Evolutionary conservation across 92 coral and sea anemone species (phyloP).

Genomic region (Nematostella vectensis): DNA sequence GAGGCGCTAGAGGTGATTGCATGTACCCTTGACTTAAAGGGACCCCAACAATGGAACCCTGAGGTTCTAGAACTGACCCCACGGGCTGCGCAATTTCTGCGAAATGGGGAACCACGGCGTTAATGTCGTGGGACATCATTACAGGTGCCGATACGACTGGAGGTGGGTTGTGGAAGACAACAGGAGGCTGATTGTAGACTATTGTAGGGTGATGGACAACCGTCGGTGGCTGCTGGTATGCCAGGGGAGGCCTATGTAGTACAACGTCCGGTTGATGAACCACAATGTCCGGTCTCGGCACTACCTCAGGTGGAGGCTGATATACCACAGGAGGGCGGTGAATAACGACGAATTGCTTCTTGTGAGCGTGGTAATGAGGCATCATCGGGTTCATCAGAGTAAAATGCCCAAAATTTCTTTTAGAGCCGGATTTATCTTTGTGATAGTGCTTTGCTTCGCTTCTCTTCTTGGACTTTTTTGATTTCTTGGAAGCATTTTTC

Average conservation of each 20-base stretch:
- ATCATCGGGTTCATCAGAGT: constrained; percentile 5
- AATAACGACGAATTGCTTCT: constrained; percentile 38
- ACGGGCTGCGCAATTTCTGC: constrained; percentile 31
- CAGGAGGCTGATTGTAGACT: constrained; percentile 48
- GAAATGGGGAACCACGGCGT: constrained; percentile 30
- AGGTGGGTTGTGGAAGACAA: constrained; percentile 56
- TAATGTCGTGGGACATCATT: constrained; percentile 29
- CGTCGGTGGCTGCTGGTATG: constrained; percentile 62
- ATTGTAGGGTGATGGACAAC: constrained; percentile 55
- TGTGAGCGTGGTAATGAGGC: constrained; percentile 39
- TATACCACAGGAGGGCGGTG: constrained; percentile 58
- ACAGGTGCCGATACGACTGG: constrained; percentile 37
- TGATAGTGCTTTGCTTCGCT: constrained; percentile 10
- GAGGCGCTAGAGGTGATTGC: neutral
- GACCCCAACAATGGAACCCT: constrained; percentile 28
- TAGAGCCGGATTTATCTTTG: constrained; percentile 19
- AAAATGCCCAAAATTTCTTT: constrained; percentile 1
- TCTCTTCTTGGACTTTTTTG: constrained; percentile 2
- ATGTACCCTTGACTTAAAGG: constrained; percentile 13
- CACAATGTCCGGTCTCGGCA: constrained; percentile 42
- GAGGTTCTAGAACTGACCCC: constrained; percentile 32
- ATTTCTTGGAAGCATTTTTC: constrained; percentile 1
- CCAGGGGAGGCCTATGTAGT: constrained; percentile 44
- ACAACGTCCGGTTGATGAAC: constrained; percentile 54
- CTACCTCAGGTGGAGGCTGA: constrained; percentile 42